Evolutionary conservation across 2,797 vertebrate genomes (phyloP).

Genomic region (Tachyglossus aculeatus): DNA sequence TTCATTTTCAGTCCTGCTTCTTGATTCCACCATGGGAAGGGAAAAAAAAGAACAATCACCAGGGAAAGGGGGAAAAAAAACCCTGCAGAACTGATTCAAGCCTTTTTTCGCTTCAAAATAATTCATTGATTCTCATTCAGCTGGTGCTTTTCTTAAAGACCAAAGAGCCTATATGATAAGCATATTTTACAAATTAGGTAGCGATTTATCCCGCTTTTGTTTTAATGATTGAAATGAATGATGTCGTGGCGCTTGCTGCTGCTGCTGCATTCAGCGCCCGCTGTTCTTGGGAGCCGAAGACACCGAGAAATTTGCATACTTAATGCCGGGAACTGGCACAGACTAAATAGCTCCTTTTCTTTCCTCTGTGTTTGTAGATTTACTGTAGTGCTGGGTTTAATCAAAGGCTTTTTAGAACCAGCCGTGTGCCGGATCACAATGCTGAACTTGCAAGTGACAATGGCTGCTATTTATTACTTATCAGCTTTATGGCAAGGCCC

Average conservation of each 20-base stretch:
- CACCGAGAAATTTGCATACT: constrained; percentile 85
- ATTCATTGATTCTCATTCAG: constrained; percentile 86
- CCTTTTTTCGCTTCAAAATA: constrained; percentile 65
- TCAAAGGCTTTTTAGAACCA: constrained; percentile 78
- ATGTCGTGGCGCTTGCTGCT: constrained; percentile 78
- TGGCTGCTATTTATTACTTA: constrained; percentile 77
- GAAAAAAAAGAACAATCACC: constrained; percentile 51
- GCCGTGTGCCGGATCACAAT: constrained; percentile 77
- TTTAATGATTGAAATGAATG: constrained; percentile 91
- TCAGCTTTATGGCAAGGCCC: constrained; percentile 66
- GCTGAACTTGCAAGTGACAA: constrained; percentile 74
- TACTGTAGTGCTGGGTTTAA: constrained; percentile 79
- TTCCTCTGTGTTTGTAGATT: constrained; percentile 80
- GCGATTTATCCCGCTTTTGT: constrained; percentile 86
- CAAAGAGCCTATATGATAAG: constrained; percentile 78
- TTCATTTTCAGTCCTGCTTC: neutral
- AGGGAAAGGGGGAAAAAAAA: constrained; percentile 27
- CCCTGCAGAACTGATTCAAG: constrained; percentile 41
- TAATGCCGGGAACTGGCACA: constrained; percentile 82
- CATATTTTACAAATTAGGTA: constrained; percentile 90
- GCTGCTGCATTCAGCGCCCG: constrained; percentile 69
- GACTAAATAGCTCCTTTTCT: constrained; percentile 78
- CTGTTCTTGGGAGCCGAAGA: constrained; percentile 87
- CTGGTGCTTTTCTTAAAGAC: constrained; percentile 80
- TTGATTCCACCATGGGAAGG: neutral